Evolutionary conservation across 1,140 invertebrate species (phyloP).

Genomic region (Daktulosphaira vitifoliae): DNA sequence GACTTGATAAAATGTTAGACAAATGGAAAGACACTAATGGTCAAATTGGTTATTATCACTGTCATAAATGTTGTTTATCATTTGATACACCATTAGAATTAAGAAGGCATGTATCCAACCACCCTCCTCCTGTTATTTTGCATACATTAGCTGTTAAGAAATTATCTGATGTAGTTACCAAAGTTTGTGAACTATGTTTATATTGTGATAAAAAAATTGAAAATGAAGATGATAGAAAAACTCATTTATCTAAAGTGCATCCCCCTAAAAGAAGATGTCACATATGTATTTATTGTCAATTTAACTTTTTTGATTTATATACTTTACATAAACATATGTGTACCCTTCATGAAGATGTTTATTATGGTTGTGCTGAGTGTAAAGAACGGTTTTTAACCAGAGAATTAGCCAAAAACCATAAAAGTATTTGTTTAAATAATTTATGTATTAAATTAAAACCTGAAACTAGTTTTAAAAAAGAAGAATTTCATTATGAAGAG

Average conservation of each 20-base stretch:
- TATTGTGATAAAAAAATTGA: slow-evolving; percentile 39
- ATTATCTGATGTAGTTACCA: slow-evolving; percentile 33
- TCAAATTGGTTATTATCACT: slow-evolving; percentile 42
- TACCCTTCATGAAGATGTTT: slow-evolving; percentile 34
- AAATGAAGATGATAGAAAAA: slow-evolving; percentile 35
- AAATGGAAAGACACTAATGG: background rate
- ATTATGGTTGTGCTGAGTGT: slow-evolving; percentile 38
- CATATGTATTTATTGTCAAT: slow-evolving; percentile 38
- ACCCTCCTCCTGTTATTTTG: slow-evolving; percentile 36
- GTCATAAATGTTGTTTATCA: slow-evolving; percentile 44
- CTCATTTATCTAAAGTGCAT: slow-evolving; percentile 38
- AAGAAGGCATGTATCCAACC: slow-evolving; percentile 40
- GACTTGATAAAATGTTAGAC: background rate
- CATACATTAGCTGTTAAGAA: slow-evolving; percentile 21
- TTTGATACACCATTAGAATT: slow-evolving; percentile 43
- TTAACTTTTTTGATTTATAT: slow-evolving; percentile 35
- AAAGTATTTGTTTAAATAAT: slow-evolving; percentile 30
- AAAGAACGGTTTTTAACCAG: slow-evolving; percentile 37
- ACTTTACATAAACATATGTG: slow-evolving; percentile 38
- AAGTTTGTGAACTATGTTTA: slow-evolving; percentile 35
- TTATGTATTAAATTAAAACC: slow-evolving; percentile 28
- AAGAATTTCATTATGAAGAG: background rate
- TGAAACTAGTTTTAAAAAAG: background rate
- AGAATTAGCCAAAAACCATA: slow-evolving; percentile 34
- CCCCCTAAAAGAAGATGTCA: slow-evolving; percentile 38